A percentile compares a stretch with the other conserved stretches of the same genome.
These are phyloP conservation scores for Tetramorium simillimum DNA, from an alignment of 1,140 invertebrate genomes.

Conservation along the genomic window DNA sequence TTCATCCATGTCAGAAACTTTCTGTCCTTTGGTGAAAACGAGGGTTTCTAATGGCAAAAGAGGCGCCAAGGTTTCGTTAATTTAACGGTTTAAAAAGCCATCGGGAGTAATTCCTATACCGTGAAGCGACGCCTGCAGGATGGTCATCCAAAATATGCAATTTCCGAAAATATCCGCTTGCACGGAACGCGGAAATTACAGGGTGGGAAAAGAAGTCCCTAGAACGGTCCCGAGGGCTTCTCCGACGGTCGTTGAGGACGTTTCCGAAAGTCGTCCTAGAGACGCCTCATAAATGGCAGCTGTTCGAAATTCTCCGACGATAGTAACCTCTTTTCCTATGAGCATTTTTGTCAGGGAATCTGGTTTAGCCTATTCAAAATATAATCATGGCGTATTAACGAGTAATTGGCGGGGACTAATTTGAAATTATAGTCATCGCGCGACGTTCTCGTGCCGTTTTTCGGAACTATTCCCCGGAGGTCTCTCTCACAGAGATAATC, in stretches of 20 bases:
- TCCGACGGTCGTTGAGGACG: constrained; percentile 46
- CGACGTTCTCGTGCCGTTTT: constrained; percentile 31
- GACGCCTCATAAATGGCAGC: constrained; percentile 73
- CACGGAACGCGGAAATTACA: constrained; percentile 80
- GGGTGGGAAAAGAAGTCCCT: constrained; percentile 75
- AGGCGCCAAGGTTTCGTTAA: constrained; percentile 55
- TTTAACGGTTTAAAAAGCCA: constrained; percentile 70
- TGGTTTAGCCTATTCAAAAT: constrained; percentile 49
- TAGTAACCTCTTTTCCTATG: constrained; percentile 57
- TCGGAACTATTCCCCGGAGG: not conserved
- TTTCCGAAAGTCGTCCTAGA: constrained; percentile 67
- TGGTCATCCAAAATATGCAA: constrained; percentile 75
- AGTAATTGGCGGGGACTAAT: constrained; percentile 66
- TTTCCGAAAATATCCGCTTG: constrained; percentile 81
- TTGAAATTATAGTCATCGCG: constrained; percentile 67
- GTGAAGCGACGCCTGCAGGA: constrained; percentile 65
- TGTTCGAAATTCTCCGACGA: constrained; percentile 65
- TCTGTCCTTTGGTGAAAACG: constrained; percentile 36
- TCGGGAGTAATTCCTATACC: constrained; percentile 61
- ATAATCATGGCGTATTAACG: constrained; percentile 64
- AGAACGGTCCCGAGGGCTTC: constrained; percentile 59
- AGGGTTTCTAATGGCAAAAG: constrained; percentile 18
- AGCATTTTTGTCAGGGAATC: constrained; percentile 49
- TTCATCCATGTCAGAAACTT: not conserved
- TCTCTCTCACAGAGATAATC: constrained; percentile 2